These are phyloP conservation scores for Serilophus lunatus DNA, from an alignment of 2,113 vertebrate genomes.

Conservation along the genomic window DNA sequence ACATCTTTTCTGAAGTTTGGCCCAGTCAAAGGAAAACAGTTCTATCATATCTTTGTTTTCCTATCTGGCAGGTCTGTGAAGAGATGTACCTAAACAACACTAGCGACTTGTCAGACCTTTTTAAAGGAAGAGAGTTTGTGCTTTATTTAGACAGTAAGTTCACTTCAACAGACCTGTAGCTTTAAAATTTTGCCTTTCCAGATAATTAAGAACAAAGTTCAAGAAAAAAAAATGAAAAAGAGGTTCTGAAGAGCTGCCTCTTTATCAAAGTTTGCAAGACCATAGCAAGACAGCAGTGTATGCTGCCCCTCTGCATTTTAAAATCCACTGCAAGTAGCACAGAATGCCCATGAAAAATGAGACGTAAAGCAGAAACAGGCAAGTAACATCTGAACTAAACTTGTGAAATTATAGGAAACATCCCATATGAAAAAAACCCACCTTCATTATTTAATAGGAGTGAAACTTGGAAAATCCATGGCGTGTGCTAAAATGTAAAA, in stretches of 20 bases:
- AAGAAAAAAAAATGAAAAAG: not conserved
- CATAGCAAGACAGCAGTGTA: not conserved
- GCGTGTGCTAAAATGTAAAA: not conserved
- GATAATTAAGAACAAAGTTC: not conserved
- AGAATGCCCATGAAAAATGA: not conserved
- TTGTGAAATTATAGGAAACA: not conserved
- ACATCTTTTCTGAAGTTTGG: not conserved
- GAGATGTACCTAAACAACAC: not conserved
- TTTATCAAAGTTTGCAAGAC: not conserved
- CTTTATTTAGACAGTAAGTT: not conserved
- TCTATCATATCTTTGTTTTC: not conserved
- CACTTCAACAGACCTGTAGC: not conserved
- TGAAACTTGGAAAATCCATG: not conserved
- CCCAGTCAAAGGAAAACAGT: not conserved
- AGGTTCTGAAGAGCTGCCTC: not conserved
- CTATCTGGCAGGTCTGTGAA: not conserved
- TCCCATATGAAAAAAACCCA: rapidly evolving
- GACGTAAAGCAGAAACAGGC: not conserved
- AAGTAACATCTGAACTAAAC: not conserved
- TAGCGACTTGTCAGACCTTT: not conserved
- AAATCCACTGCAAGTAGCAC: not conserved
- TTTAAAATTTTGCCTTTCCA: not conserved
- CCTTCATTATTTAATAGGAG: not conserved
- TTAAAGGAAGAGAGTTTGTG: not conserved
- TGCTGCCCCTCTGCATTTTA: not conserved